Base-by-base conservation (phyloP, 2,888 invertebrate species). In the Siphlonurus alternatus region DNA sequence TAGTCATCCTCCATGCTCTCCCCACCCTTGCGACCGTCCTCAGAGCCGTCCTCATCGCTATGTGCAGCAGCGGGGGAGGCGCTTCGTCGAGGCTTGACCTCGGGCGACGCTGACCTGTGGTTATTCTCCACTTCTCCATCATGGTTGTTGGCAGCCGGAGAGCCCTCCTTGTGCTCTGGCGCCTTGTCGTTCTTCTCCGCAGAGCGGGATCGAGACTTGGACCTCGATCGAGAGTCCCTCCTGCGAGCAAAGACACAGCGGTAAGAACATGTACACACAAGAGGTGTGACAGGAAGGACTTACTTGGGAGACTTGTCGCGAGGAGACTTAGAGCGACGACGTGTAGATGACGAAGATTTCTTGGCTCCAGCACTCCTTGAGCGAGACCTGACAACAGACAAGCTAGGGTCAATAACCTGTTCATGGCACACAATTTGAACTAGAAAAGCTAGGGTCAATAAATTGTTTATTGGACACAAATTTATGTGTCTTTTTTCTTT, bases 361-460 rank as follows among this genome's bases (percentile, higher is more conserved):
- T 79, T 79, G 70, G 76, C 74, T 73, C 79, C 78, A 69, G 81
- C 81, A 70, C 79, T 77, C 69, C 77, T 77, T 25, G 80, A 79
- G 66, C 81, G 78, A 67, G 82, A 83, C 73, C 83, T 82, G 64
- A 71, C 71, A 61, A 69, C 69, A n/a, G 71, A n/a, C n/a, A n/a
- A n/a, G n/a, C n/a, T n/a, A n/a, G n/a, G n/a, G n/a, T n/a, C n/a
- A n/a, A n/a, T n/a, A n/a, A n/a, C n/a, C n/a, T n/a, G n/a, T n/a
- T n/a, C n/a, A n/a, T n/a, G n/a, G n/a, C n/a, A n/a, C n/a, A n/a
- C n/a, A n/a, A n/a, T n/a, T n/a, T n/a, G n/a, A n/a, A n/a, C n/a
- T n/a, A n/a, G n/a, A n/a, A n/a, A n/a, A n/a, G n/a, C n/a, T n/a
- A n/a, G n/a, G n/a, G n/a, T n/a, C n/a, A n/a, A n/a, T n/a, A n/a